Evolutionary conservation across 1,140 invertebrate genomes (phyloP), one percentile per base, ranked within the genome.

Genomic region (Diachasmimorpha longicaudata): DNA sequence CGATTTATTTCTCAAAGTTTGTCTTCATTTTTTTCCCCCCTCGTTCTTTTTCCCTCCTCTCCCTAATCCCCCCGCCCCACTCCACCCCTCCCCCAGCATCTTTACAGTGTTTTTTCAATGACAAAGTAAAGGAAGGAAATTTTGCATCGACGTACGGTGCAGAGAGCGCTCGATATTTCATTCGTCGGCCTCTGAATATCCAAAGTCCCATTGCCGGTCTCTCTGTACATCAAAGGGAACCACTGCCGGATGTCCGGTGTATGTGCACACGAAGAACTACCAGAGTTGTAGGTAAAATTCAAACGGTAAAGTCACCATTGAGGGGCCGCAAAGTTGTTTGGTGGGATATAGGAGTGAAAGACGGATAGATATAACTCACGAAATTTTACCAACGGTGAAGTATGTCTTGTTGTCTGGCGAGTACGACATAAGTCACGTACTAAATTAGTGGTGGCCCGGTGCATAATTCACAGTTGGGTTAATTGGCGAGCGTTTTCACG

Each of bases 401-500:
- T 77, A 23, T 78, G 72, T 77, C 79, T 80, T 81, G 81, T 83
- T 80, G 76, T 73, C 81, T 83, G 80, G 81, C 83, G 83, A 86
- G 84, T 84, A 83, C 85, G 82, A 87, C 84, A 85, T 85, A 87
- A 86, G 84, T 87, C 86, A 87, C 81, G 84, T 84, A 84, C 85
- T 85, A 86, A 89, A 87, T 86, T 87, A 86, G 85, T 82, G 83
- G 81, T 78, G 82, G 36, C 36, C 31, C 78, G 82, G 80, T 83
- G 83, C 81, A 87, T 87, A 86, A 88, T 88, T 88, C 86, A 89
- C 83, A 80, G 76, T 81, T 68, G 79, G 79, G 83, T 88, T 89
- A 89, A 89, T 89, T 88, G 86, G 88, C 82, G 81, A 85, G 82
- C 85, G 84, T 87, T 88, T 88, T 88, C 87, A 87, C 85, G 86